phyloP scores from a whole-genome alignment of 2,797 vertebrate genomes.

The Lateolabrax maculatus region DNA sequence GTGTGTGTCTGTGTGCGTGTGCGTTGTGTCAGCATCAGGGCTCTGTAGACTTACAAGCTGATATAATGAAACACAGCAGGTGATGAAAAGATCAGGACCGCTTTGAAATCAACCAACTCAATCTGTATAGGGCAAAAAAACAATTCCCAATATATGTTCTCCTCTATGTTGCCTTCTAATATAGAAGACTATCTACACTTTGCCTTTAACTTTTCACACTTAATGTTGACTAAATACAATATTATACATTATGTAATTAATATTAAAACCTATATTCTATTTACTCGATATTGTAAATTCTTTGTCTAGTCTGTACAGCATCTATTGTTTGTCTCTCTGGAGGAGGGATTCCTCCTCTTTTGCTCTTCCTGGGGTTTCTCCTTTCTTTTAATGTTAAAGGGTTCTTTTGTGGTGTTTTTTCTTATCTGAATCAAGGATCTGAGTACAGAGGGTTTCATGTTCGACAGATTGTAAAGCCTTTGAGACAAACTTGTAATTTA shows the following conservation, averaged over 20 bases:
- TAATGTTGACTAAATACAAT: background rate
- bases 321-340: background rate
- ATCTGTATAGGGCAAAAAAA: conserved; percentile 16
- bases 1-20: conserved; percentile 21
- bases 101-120: conserved; percentile 61
- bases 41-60: conserved; percentile 54
- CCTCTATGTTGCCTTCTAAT: background rate
- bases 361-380: background rate
- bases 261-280: background rate
- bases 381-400: background rate
- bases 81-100: conserved; percentile 56
- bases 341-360: background rate
- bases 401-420: background rate
- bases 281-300: background rate
- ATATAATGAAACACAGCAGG: conserved; percentile 74
- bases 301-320: background rate
- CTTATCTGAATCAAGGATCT: background rate
- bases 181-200: background rate
- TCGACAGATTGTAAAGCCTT: background rate
- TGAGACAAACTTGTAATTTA: background rate
- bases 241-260: background rate
- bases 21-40: conserved; percentile 47
- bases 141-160: background rate
- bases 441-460: background rate
- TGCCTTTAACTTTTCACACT: background rate